Percentiles rank a stretch among this genome's conserved stretches.
Conservation (phyloP, 30 jellyfish, hydroid and myxozoan genomes). For the Aurelia coerulea region DNA sequence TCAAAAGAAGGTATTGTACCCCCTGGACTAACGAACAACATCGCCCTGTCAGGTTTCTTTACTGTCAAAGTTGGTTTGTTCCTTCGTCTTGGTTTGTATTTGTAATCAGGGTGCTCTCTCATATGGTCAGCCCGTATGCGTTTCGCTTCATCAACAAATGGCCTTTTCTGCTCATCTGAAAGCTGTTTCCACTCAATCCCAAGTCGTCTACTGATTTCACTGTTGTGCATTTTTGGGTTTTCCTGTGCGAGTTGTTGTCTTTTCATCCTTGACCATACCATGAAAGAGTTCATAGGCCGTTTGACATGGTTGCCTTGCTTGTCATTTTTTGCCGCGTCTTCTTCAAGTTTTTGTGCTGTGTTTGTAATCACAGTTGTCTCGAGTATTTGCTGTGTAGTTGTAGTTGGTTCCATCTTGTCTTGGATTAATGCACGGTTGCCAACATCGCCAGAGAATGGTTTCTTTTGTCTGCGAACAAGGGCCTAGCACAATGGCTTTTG, state of each 20-base stretch:
- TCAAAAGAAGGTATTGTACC: conserved; percentile 80
- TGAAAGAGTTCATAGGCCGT: conserved; percentile 99
- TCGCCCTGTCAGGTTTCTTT: conserved; percentile 61
- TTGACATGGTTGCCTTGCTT: conserved; percentile 64
- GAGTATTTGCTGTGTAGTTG: conserved; percentile 32
- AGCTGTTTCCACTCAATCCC: conserved; percentile 96
- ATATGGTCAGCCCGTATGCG: conserved; percentile 95
- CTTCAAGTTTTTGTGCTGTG: conserved; percentile 20
- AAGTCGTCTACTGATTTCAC: conserved; percentile 94
- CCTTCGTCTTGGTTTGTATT: conserved; percentile 91
- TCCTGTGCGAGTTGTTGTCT: conserved; percentile 88
- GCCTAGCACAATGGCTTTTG: conserved; percentile 78
- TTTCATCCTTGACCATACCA: conserved; percentile 98
- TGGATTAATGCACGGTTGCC: conserved; percentile 61
- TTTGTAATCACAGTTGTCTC: conserved; percentile 23
- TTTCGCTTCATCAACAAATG: conserved; percentile 93
- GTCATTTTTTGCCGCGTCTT: conserved; percentile 31
- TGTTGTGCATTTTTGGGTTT: conserved; percentile 96
- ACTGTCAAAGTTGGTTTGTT: conserved; percentile 69
- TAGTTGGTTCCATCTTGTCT: conserved; percentile 57
- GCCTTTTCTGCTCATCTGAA: conserved; percentile 84
- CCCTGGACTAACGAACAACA: conserved; percentile 83
- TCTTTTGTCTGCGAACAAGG: conserved; percentile 72
- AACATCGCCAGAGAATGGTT: conserved; percentile 54
- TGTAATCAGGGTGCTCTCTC: conserved; percentile 95